These are phyloP conservation scores for honey bee (Apis mellifera) DNA, from an alignment of 1,140 invertebrate genomes.

Conservation along the genomic window Amel_HAv3.1 CM009931.2:5616001-5616500, in stretches of 20 bases:
- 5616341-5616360: background rate
- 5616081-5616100: slow-evolving; percentile 37
- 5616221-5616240: too few relatives aligned
- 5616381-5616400: background rate
- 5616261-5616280: too few relatives aligned
- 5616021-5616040: background rate
- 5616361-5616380: background rate
- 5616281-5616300: too few relatives aligned
- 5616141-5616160: too few relatives aligned
- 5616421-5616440: slow-evolving; percentile 53
- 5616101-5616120: slow-evolving; percentile 46
- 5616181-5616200: too few relatives aligned
- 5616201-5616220: too few relatives aligned
- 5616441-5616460: background rate
- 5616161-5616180: too few relatives aligned
- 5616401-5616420: slow-evolving; percentile 52
- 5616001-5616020: background rate
- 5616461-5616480: background rate
- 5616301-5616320: too few relatives aligned
- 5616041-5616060: slow-evolving; percentile 40
- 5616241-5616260: too few relatives aligned
- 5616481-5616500: background rate
- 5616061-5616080: slow-evolving; percentile 55
- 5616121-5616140: slow-evolving; percentile 4
- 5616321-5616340: too few relatives aligned